Conservation (phyloP, 2,113 vertebrate genomes). For the Seriola aureovittata region DNA sequence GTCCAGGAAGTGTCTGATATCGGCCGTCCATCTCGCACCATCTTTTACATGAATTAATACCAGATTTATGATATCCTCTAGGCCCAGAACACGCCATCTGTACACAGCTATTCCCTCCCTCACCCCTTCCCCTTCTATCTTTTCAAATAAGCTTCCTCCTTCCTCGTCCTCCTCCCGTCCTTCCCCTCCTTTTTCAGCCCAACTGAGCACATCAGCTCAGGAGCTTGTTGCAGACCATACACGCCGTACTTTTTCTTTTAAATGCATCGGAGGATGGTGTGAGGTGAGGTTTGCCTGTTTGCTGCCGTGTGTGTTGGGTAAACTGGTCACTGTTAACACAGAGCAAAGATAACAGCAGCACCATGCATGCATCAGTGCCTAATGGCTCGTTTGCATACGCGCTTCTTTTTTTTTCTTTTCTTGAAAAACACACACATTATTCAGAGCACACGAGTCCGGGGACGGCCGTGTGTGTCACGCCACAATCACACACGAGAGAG, state of each 20-base stretch:
- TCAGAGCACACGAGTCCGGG: slow-evolving; percentile 30
- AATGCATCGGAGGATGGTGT: slow-evolving; percentile 17
- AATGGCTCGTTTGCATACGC: slow-evolving; percentile 36
- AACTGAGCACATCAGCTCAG: slow-evolving; percentile 17
- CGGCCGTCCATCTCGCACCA: slow-evolving; percentile 48
- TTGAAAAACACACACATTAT: slow-evolving; percentile 35
- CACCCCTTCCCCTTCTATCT: slow-evolving; percentile 38
- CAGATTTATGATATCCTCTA: slow-evolving; percentile 69
- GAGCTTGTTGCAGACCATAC: slow-evolving; percentile 24
- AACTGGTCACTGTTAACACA: slow-evolving; percentile 40
- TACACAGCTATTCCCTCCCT: slow-evolving; percentile 54
- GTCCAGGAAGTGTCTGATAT: slow-evolving; percentile 8
- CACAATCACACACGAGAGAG: slow-evolving; percentile 6
- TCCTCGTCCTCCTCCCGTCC: background rate
- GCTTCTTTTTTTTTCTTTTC: background rate
- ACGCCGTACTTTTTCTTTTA: slow-evolving; percentile 37
- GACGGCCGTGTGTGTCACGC: slow-evolving; percentile 19
- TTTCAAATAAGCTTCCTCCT: slow-evolving; percentile 40
- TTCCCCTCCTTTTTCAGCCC: slow-evolving; percentile 4
- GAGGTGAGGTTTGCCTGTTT: slow-evolving; percentile 28
- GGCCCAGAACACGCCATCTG: slow-evolving; percentile 76
- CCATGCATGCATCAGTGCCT: slow-evolving; percentile 13
- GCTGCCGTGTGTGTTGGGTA: slow-evolving; percentile 15
- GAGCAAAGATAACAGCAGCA: slow-evolving; percentile 37
- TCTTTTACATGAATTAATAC: slow-evolving; percentile 67